Conservation (phyloP, 2,113 vertebrate species). For the Corydoras maculifer region DNA sequence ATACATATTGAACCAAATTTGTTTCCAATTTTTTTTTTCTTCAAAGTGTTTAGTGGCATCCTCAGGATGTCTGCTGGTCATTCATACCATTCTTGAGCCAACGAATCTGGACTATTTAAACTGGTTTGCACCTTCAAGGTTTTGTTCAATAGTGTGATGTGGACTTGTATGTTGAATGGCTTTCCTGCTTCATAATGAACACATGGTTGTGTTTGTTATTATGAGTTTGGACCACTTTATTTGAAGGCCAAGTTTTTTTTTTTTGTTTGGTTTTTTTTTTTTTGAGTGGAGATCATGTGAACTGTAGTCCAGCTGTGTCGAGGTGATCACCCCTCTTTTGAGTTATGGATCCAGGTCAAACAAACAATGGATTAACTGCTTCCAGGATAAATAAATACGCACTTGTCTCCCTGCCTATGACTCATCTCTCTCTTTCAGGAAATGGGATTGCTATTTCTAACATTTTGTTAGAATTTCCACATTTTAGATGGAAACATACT, state of each 20-base stretch:
- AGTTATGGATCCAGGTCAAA: conserved; percentile 42
- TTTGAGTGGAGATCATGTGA: conserved; percentile 18
- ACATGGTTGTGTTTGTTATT: conserved; percentile 30
- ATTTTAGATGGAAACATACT: neutral
- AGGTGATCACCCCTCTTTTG: conserved; percentile 26
- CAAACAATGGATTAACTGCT: conserved; percentile 19
- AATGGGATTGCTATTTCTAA: neutral
- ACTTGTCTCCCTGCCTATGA: conserved; percentile 5
- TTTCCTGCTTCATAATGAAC: conserved; percentile 6
- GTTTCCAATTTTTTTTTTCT: neutral
- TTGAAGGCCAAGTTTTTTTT: too few relatives aligned
- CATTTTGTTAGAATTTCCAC: too few relatives aligned
- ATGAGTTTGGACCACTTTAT: conserved; percentile 14
- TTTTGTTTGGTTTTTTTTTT: conserved; percentile 21
- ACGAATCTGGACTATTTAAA: conserved; percentile 12
- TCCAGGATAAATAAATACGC: conserved; percentile 36
- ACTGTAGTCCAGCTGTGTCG: conserved; percentile 28
- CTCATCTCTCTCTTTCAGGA: conserved; percentile 20
- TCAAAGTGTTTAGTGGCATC: conserved; percentile 9
- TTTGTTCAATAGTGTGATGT: neutral
- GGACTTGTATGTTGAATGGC: conserved; percentile 3
- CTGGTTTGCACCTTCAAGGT: neutral
- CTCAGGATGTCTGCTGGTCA: conserved; percentile 6
- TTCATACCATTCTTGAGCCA: neutral
- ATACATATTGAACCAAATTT: conserved; percentile 4